Base-by-base conservation (phyloP, 2,888 invertebrate species). In the Copidosoma aretas region DNA sequence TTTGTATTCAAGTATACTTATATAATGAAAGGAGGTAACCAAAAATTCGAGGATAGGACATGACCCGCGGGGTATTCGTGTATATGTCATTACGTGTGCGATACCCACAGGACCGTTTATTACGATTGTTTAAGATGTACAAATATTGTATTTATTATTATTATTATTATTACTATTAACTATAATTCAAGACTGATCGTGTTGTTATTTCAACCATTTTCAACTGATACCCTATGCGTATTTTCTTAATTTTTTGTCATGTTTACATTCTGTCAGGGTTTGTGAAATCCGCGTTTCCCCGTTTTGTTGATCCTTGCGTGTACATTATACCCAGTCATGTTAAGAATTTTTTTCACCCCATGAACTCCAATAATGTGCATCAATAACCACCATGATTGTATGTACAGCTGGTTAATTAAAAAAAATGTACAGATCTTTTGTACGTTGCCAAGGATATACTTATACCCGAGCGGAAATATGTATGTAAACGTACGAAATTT, bases 101-200 rank as follows among this genome's bases (percentile, higher is more conserved):
- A 5, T 32, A 32, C 32, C 78, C 79, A 81, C 79, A 81, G 80
- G 79, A 81, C 79, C 81, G 80, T 81, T 82, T 80, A 67, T 82
- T 82, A 83, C 82, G 32, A 32, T 32, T 32, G 32, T 32, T 32
- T 32, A 32, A 32, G 32, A 32, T 83, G 82, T 83, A 83, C 83
- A 83, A 83, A 83, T 82, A 82, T 82, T 82, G 81, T 82, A 82
- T 83, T 83, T 82, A 83, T 83, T 82, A 82, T 82, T 81, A 82
- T 82, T 80, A 80, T 80, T 78, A 78, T 78, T 80, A 80, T 80
- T 78, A 78, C 77, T 82, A 82, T 82, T 81, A 82, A 81, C 82
- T 80, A 81, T 83, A 82, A 79, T 78, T 78, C 78, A 82, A n/a
- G n/a, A n/a, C n/a, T n/a, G 82, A 81, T 80, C 81, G 80, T 82